Conservation (phyloP, 2,113 vertebrate species). For the Alaudala cheleensis region DNA sequence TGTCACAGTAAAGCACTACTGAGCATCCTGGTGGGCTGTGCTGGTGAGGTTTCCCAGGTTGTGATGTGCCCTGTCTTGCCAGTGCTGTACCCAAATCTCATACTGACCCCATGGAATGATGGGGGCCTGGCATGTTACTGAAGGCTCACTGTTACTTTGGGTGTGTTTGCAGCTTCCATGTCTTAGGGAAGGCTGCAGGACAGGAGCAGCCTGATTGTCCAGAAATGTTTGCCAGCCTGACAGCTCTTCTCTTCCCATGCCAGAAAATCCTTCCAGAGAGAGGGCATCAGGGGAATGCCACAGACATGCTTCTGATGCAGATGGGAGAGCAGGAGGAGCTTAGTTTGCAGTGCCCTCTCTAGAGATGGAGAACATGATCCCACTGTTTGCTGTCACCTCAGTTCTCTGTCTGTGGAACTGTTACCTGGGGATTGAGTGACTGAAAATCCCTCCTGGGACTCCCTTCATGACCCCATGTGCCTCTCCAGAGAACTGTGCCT, state of each 20-base stretch:
- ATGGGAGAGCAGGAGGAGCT: not conserved
- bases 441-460: not conserved
- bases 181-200: not conserved
- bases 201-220: not conserved
- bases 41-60: not conserved
- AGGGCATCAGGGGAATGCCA: not conserved
- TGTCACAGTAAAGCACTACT: not conserved
- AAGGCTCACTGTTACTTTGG: not conserved
- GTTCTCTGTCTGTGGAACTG: not conserved
- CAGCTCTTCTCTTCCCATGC: not conserved
- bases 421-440: not conserved
- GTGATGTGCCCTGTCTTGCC: not conserved
- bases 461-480: not conserved
- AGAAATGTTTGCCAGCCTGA: not conserved
- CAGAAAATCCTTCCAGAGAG: not conserved
- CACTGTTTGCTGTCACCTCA: rapidly evolving
- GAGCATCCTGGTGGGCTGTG: rapidly evolving
- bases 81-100: not conserved
- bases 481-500: not conserved
- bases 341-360: not conserved
- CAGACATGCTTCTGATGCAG: not conserved
- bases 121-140: not conserved
- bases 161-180: not conserved
- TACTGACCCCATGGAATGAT: rapidly evolving
- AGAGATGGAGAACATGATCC: not conserved